Conservation (phyloP, 2,888 invertebrate species). For the Troglohyphantes excavatus region DNA sequence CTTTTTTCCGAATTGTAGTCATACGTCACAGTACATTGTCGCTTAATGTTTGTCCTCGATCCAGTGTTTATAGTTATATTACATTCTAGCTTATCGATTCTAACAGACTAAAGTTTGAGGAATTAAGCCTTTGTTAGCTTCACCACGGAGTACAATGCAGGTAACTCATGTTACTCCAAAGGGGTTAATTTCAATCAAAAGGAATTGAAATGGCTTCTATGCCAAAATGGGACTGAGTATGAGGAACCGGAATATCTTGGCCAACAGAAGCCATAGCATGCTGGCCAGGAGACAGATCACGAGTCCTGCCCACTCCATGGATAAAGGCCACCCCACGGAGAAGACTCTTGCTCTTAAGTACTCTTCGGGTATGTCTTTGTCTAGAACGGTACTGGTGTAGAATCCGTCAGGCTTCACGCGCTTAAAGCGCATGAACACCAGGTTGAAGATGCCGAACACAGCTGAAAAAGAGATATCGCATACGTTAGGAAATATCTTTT, state of each 20-base stretch:
- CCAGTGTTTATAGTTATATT: no score
- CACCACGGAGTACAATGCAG: no score
- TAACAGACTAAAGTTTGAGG: no score
- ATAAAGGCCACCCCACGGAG: conserved; percentile 70
- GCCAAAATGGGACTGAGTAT: conserved; percentile 55
- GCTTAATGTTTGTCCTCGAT: no score
- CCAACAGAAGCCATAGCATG: conserved; percentile 77
- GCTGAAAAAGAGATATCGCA: conserved; percentile 51
- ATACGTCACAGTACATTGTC: no score
- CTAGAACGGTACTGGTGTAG: conserved; percentile 73
- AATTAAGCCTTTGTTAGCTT: no score
- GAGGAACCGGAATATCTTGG: conserved; percentile 72
- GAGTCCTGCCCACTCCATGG: conserved; percentile 75
- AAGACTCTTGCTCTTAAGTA: conserved; percentile 61
- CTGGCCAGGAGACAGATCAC: conserved; percentile 73
- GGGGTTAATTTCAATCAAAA: no score
- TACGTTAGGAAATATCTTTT: no score
- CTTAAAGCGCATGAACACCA: conserved; percentile 78
- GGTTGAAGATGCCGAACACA: conserved; percentile 77
- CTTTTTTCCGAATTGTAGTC: no score
- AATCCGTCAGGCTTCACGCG: conserved; percentile 72
- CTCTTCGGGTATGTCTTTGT: conserved; percentile 67
- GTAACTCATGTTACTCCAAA: no score
- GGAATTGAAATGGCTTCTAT: background rate
- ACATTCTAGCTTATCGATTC: no score